Evolutionary conservation across 2,113 vertebrate species (phyloP), one percentile per base, ranked within the genome.

Genomic region (Maccullochella peelii): DNA sequence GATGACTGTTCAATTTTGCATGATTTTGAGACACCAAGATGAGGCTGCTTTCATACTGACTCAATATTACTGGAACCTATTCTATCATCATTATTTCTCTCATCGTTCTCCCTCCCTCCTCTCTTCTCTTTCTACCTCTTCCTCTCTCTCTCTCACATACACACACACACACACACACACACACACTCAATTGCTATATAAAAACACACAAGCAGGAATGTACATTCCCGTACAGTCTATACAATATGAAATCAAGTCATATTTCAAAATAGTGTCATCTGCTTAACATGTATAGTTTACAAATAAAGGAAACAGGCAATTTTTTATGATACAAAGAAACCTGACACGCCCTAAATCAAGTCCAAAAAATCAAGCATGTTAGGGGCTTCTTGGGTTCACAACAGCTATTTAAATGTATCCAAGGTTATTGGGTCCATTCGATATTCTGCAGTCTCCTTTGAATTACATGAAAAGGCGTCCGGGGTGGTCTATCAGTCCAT

Each of bases 261-360:
- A 94, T 94, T 94, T 95, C 88, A 95, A 95, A 95, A 95, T 95
- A 95, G 94, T 94, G 88, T 93, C 90, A 93, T 95, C 94, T 94
- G 92, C 91, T 93, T 91, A 92, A 93, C 93, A 92, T 91, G 93
- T 94, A 89, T 91, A 70, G 87, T 93, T 95, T 93, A 94, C 89
- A 94, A 95, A 94, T 88, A 91, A 95, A 93, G 92, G 88, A 93
- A 94, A 94, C 93, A 94, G 92, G 93, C 94, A 93, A 89, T 87
- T 86, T 88, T 88, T 90, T 91, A 93, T 93, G 83, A 91, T 93
- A 94, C 90, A 94, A 94, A 94, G 89, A 93, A 92, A 92, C 91
- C 92, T 89, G 88, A 91, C 92, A 93, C 88, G 82, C 91, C 93
- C 90, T 85, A 92, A 90, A 91, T 89, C 79, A 91, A 93, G 92